These are phyloP conservation scores for Xylocampa areola DNA, from an alignment of 2,888 invertebrate genomes.

Conservation along the genomic window DNA sequence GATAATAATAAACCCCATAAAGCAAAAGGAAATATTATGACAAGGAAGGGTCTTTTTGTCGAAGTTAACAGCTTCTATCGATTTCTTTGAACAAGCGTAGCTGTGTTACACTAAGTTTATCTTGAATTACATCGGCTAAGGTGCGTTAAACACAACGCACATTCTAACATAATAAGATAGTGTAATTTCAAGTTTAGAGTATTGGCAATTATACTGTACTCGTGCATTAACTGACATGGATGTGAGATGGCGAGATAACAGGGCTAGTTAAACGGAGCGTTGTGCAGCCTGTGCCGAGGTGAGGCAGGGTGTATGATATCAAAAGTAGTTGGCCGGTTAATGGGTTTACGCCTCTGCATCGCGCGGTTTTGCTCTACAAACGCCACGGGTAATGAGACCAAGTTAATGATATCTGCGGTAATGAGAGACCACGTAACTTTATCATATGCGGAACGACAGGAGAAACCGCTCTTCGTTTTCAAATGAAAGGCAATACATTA, in stretches of 20 bases:
- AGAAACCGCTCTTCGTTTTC: conserved; percentile 81
- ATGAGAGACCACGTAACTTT: conserved; percentile 82
- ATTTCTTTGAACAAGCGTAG: conserved; percentile 16
- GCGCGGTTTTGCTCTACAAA: conserved; percentile 69
- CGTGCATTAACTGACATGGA: conserved; percentile 46
- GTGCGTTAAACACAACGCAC: conserved; percentile 41
- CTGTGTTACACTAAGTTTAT: conserved; percentile 39
- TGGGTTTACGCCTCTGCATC: conserved; percentile 54
- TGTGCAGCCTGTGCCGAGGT: conserved; percentile 42
- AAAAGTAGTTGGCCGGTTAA: conserved; percentile 53
- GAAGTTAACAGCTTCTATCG: conserved; percentile 32
- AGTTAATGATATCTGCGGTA: conserved; percentile 78
- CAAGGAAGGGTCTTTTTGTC: conserved; percentile 39
- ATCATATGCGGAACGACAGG: conserved; percentile 80
- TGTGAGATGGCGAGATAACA: conserved; percentile 46
- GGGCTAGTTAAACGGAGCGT: conserved; percentile 44
- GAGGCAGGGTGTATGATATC: conserved; percentile 58
- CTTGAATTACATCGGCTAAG: conserved; percentile 27
- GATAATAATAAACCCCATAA: conserved; percentile 65
- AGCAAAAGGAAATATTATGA: conserved; percentile 68
- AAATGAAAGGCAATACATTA: conserved; percentile 83
- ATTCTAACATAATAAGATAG: conserved; percentile 46
- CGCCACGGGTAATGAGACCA: conserved; percentile 69
- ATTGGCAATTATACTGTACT: conserved; percentile 52
- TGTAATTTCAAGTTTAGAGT: conserved; percentile 41